Percentiles rank a stretch among this genome's conserved stretches.
These are phyloP conservation scores for Lissocephala sabroskyi DNA, from an alignment of 2,888 invertebrate species.

Conservation along the genomic window DNA sequence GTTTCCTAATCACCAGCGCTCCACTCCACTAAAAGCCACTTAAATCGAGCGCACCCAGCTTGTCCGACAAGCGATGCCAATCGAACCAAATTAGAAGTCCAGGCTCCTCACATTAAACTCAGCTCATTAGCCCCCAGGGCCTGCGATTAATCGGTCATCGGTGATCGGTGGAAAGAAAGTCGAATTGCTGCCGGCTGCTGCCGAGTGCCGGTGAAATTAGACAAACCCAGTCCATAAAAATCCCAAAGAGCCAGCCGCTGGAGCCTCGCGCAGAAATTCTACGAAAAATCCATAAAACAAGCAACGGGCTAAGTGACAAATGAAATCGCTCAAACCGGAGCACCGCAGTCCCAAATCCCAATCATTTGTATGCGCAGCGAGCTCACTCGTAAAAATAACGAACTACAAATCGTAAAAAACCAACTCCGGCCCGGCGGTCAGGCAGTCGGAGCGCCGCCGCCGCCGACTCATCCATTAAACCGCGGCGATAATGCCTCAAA, in stretches of 20 bases:
- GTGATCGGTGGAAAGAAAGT: slow-evolving; percentile 35
- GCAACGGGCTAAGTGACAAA: slow-evolving; percentile 55
- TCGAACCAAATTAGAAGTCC: slow-evolving; percentile 45
- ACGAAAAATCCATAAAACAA: slow-evolving; percentile 58
- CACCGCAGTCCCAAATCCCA: slow-evolving; percentile 45
- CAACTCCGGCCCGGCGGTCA: no score
- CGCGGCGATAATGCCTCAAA: background rate
- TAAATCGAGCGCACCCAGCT: slow-evolving; percentile 27
- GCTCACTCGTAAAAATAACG: slow-evolving; percentile 59
- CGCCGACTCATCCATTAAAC: background rate
- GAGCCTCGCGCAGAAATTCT: slow-evolving; percentile 35
- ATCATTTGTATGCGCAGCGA: slow-evolving; percentile 69
- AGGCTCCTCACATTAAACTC: no score
- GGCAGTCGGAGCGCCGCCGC: slow-evolving; percentile 37
- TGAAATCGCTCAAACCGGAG: slow-evolving; percentile 55
- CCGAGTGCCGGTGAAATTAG: slow-evolving; percentile 45
- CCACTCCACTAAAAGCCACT: slow-evolving; percentile 58
- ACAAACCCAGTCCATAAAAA: slow-evolving; percentile 39
- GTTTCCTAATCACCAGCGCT: slow-evolving; percentile 43
- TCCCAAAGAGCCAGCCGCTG: slow-evolving; percentile 11
- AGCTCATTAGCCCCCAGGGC: background rate
- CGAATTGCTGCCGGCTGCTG: slow-evolving; percentile 23
- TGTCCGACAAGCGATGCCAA: slow-evolving; percentile 33
- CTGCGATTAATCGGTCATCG: slow-evolving; percentile 1
- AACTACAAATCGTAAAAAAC: slow-evolving; percentile 64